Evolutionary conservation across 2,888 invertebrate species (phyloP).

Genomic region (Morinoia aosen): DNA sequence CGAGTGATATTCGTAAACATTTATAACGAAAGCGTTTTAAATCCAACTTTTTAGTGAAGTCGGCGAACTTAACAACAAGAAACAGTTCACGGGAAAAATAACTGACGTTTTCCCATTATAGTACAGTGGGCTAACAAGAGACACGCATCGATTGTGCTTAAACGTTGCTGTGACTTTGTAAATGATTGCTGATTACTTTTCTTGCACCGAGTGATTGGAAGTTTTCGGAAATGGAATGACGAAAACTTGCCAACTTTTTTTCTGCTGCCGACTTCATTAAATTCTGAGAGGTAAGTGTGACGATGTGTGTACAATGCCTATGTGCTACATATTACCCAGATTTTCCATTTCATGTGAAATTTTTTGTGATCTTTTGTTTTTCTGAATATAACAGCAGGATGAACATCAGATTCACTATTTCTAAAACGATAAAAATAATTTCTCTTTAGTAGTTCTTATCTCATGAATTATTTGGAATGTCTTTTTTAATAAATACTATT

Average conservation of each 20-base stretch:
- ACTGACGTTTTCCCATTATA: background rate
- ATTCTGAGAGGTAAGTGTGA: background rate
- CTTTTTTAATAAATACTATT: too few relatives aligned
- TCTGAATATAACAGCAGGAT: too few relatives aligned
- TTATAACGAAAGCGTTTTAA: background rate
- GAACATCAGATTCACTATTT: too few relatives aligned
- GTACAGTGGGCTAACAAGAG: background rate
- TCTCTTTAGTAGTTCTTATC: too few relatives aligned
- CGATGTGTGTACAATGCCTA: background rate
- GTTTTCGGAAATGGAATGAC: background rate
- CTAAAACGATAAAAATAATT: too few relatives aligned
- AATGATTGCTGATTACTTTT: background rate
- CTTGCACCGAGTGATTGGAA: background rate
- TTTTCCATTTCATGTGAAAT: too few relatives aligned
- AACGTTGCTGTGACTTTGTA: background rate
- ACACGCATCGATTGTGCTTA: background rate
- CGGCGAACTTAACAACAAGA: background rate
- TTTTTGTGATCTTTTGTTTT: too few relatives aligned
- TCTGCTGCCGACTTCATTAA: background rate
- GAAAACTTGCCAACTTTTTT: background rate
- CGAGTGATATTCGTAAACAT: background rate
- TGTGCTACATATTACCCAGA: too few relatives aligned
- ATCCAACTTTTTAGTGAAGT: background rate
- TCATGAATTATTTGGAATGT: too few relatives aligned
- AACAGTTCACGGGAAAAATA: background rate